Evolutionary conservation across 2,113 vertebrate genomes (phyloP).

Genomic region (Lates calcarifer): DNA sequence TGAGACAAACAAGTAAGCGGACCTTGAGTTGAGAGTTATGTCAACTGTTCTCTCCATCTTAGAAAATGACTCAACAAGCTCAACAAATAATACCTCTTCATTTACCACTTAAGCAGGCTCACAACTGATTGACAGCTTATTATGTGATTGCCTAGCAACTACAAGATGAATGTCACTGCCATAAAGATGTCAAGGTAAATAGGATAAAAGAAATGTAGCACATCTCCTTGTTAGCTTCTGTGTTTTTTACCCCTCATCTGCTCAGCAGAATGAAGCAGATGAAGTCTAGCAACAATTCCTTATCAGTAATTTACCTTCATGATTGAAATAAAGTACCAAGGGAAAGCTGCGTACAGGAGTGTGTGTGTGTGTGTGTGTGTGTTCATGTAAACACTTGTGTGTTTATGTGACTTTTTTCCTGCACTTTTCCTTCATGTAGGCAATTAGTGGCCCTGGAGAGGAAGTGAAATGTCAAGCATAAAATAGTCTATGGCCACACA

Average conservation of each 20-base stretch:
- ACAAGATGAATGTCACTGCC: background rate
- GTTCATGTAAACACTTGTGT: too few relatives aligned
- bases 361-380: background rate
- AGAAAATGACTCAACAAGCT: too few relatives aligned
- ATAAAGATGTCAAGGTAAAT: background rate
- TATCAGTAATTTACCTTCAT: background rate
- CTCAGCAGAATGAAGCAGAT: background rate
- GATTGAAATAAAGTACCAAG: background rate
- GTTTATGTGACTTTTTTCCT: background rate
- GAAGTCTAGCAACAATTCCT: background rate
- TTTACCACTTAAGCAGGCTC: background rate
- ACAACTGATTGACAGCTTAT: background rate
- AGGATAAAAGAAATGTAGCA: too few relatives aligned
- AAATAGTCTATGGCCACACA: background rate
- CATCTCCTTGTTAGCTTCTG: background rate
- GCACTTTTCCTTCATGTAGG: background rate
- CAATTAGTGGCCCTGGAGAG: background rate
- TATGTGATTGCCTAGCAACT: background rate
- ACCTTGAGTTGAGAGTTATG: too few relatives aligned
- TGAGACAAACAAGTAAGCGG: too few relatives aligned
- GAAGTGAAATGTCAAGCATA: slow-evolving; percentile 27
- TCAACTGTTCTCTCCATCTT: too few relatives aligned
- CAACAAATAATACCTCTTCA: background rate
- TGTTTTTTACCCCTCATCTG: too few relatives aligned
- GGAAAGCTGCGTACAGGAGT: background rate